Percentiles rank a stretch among this genome's conserved stretches.
Conservation (phyloP, 2,797 vertebrate genomes). For the Odontamblyopus rebecca region DNA sequence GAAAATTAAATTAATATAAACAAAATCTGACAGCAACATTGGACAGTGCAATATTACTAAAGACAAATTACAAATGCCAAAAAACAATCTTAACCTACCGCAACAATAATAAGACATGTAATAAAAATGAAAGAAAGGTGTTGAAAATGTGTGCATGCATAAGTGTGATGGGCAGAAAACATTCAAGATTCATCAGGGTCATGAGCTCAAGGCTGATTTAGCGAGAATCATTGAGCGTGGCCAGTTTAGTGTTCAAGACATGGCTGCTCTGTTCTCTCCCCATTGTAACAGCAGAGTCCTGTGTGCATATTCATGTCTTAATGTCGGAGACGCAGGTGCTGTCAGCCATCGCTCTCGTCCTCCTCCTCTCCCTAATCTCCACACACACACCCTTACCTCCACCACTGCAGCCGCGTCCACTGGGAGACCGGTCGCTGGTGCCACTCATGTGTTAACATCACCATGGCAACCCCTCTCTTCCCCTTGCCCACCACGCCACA, state of each 20-base stretch:
- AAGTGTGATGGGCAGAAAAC: constrained; percentile 60
- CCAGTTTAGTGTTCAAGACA: constrained; percentile 39
- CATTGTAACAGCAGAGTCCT: constrained; percentile 45
- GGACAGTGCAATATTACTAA: neutral
- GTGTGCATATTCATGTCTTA: constrained; percentile 52
- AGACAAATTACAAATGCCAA: neutral
- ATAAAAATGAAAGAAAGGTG: neutral
- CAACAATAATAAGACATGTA: neutral
- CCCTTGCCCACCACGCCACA: constrained; percentile 76
- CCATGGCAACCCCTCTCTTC: constrained; percentile 83
- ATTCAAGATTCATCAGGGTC: constrained; percentile 64
- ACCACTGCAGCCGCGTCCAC: constrained; percentile 74
- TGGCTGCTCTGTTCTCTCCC: constrained; percentile 23
- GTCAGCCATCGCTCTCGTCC: constrained; percentile 55
- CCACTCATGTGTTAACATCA: constrained; percentile 84
- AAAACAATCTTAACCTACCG: neutral
- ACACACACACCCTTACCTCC: constrained; percentile 61
- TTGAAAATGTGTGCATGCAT: constrained; percentile 20
- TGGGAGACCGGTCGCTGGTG: constrained; percentile 78
- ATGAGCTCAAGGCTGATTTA: constrained; percentile 55
- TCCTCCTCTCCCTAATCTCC: constrained; percentile 33
- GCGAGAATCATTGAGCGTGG: constrained; percentile 25
- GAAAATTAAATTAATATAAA: neutral
- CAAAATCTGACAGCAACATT: neutral
- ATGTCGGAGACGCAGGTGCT: constrained; percentile 74